Evolutionary conservation across 2,113 vertebrate species (phyloP).

Genomic region (Drymodes brunneopygia): DNA sequence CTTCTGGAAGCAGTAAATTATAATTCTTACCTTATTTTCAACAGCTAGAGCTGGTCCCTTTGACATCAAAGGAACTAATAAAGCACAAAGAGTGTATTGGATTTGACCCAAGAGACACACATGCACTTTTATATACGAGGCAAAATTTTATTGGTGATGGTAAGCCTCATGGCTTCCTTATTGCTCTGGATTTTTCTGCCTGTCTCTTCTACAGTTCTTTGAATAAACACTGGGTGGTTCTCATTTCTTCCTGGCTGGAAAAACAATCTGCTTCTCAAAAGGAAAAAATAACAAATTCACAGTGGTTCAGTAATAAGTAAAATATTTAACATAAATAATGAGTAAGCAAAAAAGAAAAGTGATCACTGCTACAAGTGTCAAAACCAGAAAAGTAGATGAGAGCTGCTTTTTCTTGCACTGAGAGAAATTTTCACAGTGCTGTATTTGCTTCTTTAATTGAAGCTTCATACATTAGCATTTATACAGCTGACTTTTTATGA

Average conservation of each 20-base stretch:
- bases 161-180: background rate
- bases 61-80: background rate
- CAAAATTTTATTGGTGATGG: constrained; percentile 2
- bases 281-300: background rate
- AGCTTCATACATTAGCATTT: background rate
- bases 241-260: background rate
- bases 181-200: background rate
- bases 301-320: background rate
- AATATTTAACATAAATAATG: background rate
- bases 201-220: background rate
- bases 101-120: background rate
- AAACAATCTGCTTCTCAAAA: background rate
- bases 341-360: background rate
- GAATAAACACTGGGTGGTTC: background rate
- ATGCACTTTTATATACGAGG: background rate
- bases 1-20: constrained; percentile 3
- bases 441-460: background rate
- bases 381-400: background rate
- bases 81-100: background rate
- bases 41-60: background rate
- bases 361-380: background rate
- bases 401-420: background rate
- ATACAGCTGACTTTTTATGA: background rate
- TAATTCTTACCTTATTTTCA: background rate
- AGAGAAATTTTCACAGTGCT: background rate